phyloP scores from a whole-genome alignment of 2,797 vertebrate species.

The Tarsius wallacei region DNA sequence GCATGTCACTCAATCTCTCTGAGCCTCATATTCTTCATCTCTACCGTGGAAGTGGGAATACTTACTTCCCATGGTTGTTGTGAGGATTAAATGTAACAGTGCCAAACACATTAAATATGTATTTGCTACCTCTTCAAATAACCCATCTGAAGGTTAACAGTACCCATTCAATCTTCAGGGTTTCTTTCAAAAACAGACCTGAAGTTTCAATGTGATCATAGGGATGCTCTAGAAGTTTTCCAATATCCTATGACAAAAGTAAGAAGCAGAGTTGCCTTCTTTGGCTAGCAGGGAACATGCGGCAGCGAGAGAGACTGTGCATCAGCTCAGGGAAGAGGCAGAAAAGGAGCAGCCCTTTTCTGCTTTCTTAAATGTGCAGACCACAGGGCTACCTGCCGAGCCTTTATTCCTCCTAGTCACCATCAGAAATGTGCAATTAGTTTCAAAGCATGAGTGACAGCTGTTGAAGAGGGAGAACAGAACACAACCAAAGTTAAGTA shows the following conservation, averaged over 20 bases:
- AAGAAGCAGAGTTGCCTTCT: not conserved
- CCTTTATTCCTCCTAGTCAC: not conserved
- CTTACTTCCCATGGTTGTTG: not conserved
- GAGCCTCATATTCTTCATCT: not conserved
- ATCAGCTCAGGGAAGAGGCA: not conserved
- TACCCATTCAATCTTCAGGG: not conserved
- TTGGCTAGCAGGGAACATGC: not conserved
- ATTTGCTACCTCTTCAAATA: conserved; percentile 12
- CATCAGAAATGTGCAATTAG: conserved; percentile 13
- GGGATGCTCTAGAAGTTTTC: not conserved
- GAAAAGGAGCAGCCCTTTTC: not conserved
- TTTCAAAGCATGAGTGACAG: not conserved
- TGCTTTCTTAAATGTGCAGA: not conserved
- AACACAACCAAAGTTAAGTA: not conserved
- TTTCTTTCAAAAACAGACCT: not conserved
- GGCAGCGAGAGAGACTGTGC: not conserved
- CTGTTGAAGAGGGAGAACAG: not conserved
- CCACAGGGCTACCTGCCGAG: not conserved
- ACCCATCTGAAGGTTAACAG: not conserved
- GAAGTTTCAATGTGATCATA: not conserved
- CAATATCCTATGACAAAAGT: not conserved
- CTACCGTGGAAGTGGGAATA: not conserved
- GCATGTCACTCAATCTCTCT: not conserved
- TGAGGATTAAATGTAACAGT: not conserved
- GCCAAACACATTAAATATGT: not conserved